A percentile compares a stretch with the other conserved stretches of the same genome.
Conservation (phyloP, 2,888 invertebrate genomes). For the Bellardia bayeri region DNA sequence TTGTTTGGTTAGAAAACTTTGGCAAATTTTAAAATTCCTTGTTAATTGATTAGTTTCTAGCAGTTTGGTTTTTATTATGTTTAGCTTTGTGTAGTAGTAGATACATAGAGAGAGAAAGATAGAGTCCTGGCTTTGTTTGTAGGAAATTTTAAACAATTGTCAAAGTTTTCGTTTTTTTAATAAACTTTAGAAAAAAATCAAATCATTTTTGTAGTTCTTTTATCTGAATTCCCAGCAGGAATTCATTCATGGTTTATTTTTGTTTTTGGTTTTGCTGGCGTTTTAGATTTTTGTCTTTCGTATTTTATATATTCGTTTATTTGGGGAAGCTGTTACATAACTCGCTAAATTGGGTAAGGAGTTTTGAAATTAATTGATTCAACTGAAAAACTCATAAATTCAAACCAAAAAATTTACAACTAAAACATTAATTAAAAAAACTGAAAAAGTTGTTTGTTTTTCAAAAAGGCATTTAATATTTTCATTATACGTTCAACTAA, state of each 20-base stretch:
- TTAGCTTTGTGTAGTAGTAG: neutral
- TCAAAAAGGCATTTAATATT: conserved; percentile 51
- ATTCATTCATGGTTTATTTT: conserved; percentile 23
- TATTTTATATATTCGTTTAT: conserved; percentile 8
- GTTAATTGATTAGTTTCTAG: neutral
- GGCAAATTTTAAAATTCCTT: conserved; percentile 79
- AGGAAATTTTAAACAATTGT: conserved; percentile 79
- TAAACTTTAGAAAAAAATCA: conserved; percentile 82
- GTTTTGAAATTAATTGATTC: conserved; percentile 52
- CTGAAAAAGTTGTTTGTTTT: conserved; percentile 24
- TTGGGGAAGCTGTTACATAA: conserved; percentile 73
- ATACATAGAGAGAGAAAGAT: neutral
- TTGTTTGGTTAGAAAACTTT: conserved; percentile 76
- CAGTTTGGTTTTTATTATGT: neutral
- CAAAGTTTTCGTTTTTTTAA: conserved; percentile 78
- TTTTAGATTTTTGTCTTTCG: conserved; percentile 53
- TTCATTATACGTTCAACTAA: conserved; percentile 54
- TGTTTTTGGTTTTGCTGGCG: conserved; percentile 10
- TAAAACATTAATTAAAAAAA: conserved; percentile 4
- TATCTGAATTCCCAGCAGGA: conserved; percentile 33
- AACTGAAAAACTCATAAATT: conserved; percentile 16
- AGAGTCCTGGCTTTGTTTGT: neutral
- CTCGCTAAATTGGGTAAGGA: conserved; percentile 70
- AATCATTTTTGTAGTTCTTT: conserved; percentile 78
- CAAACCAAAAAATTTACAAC: conserved; percentile 32